A percentile compares a stretch with the other conserved stretches of the same genome.
Conservation (phyloP, 1,140 invertebrate genomes). For the Homalodisca vitripennis region DNA sequence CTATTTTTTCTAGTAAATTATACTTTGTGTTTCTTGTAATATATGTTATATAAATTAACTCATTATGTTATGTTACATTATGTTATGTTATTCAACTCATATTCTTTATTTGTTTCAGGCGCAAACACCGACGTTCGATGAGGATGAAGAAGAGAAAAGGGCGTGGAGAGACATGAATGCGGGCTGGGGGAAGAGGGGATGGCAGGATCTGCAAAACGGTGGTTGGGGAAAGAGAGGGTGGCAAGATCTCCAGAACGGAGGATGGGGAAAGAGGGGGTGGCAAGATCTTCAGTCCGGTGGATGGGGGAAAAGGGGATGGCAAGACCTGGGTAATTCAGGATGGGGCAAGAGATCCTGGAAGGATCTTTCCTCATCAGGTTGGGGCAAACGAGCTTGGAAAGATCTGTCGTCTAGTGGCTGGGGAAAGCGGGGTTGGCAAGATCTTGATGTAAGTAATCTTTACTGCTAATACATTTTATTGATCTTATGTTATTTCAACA, state of each 20-base stretch:
- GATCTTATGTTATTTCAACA: neutral
- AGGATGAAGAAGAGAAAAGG: constrained; percentile 35
- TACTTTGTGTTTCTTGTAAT: no score
- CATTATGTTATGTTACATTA: no score
- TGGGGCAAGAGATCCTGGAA: constrained; percentile 42
- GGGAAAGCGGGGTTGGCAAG: constrained; percentile 38
- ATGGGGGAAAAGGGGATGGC: constrained; percentile 43
- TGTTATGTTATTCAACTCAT: no score
- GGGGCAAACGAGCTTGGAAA: constrained; percentile 41
- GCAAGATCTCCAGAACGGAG: constrained; percentile 39
- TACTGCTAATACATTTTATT: neutral
- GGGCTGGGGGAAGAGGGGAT: constrained; percentile 35
- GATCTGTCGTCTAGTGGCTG: constrained; percentile 37
- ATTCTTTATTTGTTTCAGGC: neutral
- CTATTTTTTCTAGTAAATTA: no score
- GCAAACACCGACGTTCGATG: constrained; percentile 30
- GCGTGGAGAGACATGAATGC: constrained; percentile 34
- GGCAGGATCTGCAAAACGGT: constrained; percentile 34
- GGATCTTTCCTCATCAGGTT: constrained; percentile 33
- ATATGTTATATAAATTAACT: no score
- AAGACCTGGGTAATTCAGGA: constrained; percentile 39
- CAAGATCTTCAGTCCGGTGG: constrained; percentile 39
- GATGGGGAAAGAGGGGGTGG: constrained; percentile 43
- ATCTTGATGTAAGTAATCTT: constrained; percentile 25
- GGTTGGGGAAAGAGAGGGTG: constrained; percentile 43